phyloP scores from a whole-genome alignment of 2,113 vertebrate species.

The Otis tarda region DNA sequence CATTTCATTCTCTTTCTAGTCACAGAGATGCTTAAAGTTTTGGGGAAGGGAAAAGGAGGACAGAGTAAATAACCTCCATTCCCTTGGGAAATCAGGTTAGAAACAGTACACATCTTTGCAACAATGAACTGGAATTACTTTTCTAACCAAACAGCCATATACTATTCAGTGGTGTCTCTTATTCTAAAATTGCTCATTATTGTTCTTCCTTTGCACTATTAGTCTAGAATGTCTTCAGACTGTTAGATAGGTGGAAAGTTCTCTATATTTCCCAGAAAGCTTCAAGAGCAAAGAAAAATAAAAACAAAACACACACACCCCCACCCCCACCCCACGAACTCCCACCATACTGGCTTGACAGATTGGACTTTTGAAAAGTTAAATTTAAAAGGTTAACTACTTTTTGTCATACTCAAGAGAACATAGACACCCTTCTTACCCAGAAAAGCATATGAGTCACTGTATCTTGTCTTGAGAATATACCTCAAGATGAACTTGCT shows the following conservation, averaged over 20 bases:
- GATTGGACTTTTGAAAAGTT: neutral
- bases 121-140: neutral
- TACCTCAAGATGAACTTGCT: conserved; percentile 21
- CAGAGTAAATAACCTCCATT: neutral
- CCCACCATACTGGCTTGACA: neutral
- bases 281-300: neutral
- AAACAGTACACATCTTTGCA: neutral
- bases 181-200: neutral
- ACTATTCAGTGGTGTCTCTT: neutral
- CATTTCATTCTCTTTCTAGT: neutral
- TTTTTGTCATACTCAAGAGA: neutral
- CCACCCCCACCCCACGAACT: too few relatives aligned
- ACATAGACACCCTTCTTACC: conserved; percentile 39
- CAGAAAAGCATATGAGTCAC: neutral
- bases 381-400: neutral
- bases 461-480: conserved; percentile 30
- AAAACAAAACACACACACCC: neutral
- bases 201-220: neutral
- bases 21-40: neutral
- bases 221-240: neutral
- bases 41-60: neutral
- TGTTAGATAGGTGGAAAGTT: neutral
- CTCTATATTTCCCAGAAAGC: neutral
- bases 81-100: neutral
- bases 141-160: neutral